A percentile compares a stretch with the other conserved stretches of the same genome.
Evolutionary conservation across 1,140 invertebrate species (phyloP).

Genomic region (Bicyclus anynana): DNA sequence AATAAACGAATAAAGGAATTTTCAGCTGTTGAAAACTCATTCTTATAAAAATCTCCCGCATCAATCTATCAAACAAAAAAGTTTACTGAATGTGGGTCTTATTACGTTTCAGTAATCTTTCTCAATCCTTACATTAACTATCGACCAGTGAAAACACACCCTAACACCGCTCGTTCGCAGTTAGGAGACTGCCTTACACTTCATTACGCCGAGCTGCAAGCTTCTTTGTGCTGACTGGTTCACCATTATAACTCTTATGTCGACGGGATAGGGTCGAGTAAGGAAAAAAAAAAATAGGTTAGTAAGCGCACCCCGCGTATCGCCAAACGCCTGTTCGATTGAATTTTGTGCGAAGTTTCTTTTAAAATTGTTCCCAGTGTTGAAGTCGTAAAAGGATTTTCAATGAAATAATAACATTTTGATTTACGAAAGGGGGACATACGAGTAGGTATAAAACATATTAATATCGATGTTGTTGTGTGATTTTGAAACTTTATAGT

Average conservation of each 20-base stretch:
- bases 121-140: no score
- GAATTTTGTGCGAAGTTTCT: conserved; percentile 47
- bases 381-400: conserved; percentile 13
- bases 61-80: no score
- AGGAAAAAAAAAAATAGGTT: conserved; percentile 45
- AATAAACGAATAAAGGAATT: no score
- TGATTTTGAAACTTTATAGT: no score
- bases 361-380: conserved; percentile 30
- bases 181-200: conserved; percentile 60
- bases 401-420: not conserved
- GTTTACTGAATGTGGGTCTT: no score
- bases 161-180: conserved; percentile 50
- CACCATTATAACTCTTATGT: conserved; percentile 31
- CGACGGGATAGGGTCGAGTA: conserved; percentile 23
- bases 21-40: no score
- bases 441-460: no score
- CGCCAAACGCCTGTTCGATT: conserved; percentile 55
- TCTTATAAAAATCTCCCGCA: no score
- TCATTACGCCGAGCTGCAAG: conserved; percentile 61
- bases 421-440: not conserved
- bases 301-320: conserved; percentile 55
- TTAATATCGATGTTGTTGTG: not conserved
- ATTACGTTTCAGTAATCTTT: no score
- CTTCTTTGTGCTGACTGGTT: conserved; percentile 24
- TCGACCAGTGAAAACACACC: no score